phyloP scores from a whole-genome alignment of 2,113 vertebrate species.

The Chaetops frenatus region DNA sequence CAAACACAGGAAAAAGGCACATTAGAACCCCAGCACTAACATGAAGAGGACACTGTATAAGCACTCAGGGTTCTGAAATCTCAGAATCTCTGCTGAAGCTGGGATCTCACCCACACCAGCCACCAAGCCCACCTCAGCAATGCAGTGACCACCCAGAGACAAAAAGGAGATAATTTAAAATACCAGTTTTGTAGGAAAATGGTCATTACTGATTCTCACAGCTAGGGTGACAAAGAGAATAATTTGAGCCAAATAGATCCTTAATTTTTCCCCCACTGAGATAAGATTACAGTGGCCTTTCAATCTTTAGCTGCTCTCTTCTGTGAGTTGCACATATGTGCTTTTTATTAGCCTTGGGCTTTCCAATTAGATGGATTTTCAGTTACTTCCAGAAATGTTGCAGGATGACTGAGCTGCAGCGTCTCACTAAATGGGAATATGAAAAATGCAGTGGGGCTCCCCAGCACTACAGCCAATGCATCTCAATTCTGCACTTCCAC shows the following conservation, averaged over 20 bases:
- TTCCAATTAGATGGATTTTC: constrained; percentile 35
- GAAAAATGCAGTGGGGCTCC: constrained; percentile 31
- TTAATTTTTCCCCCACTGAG: constrained; percentile 21
- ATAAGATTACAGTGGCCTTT: constrained; percentile 18
- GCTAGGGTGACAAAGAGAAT: constrained; percentile 31
- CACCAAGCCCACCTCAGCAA: neutral
- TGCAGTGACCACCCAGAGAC: neutral
- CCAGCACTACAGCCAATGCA: neutral
- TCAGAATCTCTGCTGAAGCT: neutral
- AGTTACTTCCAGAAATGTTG: constrained; percentile 11
- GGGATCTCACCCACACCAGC: neutral
- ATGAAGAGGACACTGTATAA: neutral
- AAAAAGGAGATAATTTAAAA: neutral
- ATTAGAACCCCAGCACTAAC: neutral
- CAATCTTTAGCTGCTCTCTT: constrained; percentile 12
- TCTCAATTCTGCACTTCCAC: constrained; percentile 17
- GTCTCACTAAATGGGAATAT: neutral
- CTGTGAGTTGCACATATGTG: neutral
- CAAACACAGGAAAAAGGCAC: neutral
- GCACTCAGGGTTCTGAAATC: neutral
- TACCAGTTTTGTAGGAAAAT: neutral
- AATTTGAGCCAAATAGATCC: constrained; percentile 27
- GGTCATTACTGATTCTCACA: neutral
- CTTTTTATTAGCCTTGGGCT: constrained; percentile 36
- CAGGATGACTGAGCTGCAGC: constrained; percentile 12